phyloP scores from a whole-genome alignment of 1,140 invertebrate species.

The Neodiprion virginianus region DNA sequence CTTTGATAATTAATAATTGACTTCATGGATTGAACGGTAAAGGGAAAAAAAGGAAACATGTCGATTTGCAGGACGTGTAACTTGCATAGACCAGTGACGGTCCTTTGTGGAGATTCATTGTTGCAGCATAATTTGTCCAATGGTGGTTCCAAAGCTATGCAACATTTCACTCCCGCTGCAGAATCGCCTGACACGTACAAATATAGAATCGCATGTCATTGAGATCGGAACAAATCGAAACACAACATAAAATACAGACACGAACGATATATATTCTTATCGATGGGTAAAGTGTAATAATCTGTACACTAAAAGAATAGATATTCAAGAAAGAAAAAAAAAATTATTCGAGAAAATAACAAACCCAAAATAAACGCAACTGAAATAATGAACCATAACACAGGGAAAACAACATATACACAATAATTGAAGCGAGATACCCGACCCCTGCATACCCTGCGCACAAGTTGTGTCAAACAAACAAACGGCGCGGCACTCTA shows the following conservation, averaged over 20 bases:
- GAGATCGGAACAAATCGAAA: not conserved
- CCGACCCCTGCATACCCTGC: too few relatives aligned
- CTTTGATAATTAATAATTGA: constrained; percentile 13
- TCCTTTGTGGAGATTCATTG: constrained; percentile 26
- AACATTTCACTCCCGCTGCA: constrained; percentile 49
- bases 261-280: not conserved
- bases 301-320: too few relatives aligned
- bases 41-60: constrained; percentile 29
- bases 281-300: too few relatives aligned
- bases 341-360: too few relatives aligned
- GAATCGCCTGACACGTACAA: constrained; percentile 48
- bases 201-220: not conserved
- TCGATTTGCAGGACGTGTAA: constrained; percentile 33
- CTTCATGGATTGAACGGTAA: constrained; percentile 25
- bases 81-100: constrained; percentile 34
- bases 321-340: too few relatives aligned
- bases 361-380: not conserved
- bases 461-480: too few relatives aligned
- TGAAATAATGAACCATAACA: not conserved
- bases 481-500: too few relatives aligned
- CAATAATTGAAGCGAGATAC: too few relatives aligned
- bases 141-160: constrained; percentile 2
- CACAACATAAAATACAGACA: not conserved
- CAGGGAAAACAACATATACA: not conserved
- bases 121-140: not conserved